Conservation (phyloP, 2,797 vertebrate genomes). For the Triplophysa yarkandensis region DNA sequence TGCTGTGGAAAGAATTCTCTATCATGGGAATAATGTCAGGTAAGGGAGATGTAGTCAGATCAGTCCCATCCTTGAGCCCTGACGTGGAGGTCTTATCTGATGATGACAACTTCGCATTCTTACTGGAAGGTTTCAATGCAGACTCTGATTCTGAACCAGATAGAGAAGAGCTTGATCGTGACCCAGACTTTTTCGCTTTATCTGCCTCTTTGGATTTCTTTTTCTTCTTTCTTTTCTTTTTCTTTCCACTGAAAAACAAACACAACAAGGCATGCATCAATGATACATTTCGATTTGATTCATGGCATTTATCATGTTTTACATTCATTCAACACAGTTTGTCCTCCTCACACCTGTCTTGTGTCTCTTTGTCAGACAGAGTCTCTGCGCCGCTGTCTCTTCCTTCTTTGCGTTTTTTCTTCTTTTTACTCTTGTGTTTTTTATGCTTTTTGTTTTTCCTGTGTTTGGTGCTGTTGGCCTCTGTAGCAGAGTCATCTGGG, state of each 20-base stretch:
- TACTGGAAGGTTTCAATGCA: conserved; percentile 59
- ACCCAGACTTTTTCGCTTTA: conserved; percentile 72
- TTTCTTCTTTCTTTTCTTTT: conserved; percentile 82
- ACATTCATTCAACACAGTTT: no score
- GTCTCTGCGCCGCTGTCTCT: conserved; percentile 68
- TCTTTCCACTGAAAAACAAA: conserved; percentile 48
- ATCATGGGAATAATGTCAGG: conserved; percentile 79
- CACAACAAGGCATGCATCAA: background rate
- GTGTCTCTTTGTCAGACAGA: conserved; percentile 57
- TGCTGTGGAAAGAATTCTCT: conserved; percentile 9
- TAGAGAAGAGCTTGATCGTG: conserved; percentile 60
- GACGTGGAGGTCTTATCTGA: background rate
- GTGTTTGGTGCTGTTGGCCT: conserved; percentile 49
- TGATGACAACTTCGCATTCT: conserved; percentile 19
- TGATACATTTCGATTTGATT: background rate
- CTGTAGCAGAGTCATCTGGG: conserved; percentile 37
- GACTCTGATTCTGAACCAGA: conserved; percentile 65
- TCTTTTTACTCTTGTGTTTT: conserved; percentile 78
- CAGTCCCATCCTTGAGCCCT: conserved; percentile 38
- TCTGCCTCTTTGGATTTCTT: conserved; percentile 85
- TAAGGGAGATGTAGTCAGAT: conserved; percentile 51
- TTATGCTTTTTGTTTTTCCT: conserved; percentile 78
- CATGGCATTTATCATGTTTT: background rate
- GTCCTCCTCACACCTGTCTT: conserved; percentile 45
- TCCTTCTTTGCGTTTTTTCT: conserved; percentile 63